Base-by-base conservation (phyloP, 2,797 vertebrate species). In the Ctenochaetus hawaiiensis region DNA sequence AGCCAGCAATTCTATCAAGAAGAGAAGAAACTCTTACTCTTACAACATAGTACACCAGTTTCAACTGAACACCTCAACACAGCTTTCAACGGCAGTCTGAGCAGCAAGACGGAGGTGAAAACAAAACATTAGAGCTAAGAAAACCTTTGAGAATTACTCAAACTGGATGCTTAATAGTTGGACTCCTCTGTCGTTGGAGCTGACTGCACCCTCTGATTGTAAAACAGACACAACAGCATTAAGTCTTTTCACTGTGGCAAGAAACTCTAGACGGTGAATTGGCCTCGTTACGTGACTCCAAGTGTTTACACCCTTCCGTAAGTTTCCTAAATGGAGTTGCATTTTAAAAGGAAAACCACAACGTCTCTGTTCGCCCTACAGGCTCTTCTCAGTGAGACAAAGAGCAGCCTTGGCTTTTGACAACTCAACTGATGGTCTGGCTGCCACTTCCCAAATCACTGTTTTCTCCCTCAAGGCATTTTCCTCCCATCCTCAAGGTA, bases 341-440 rank as follows among this genome's bases (percentile, higher is more conserved):
- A 65, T 87, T 91, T 89, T 83, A 88, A 89, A 88, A 81, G 81
- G 86, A 86, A 89, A 91, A 91, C 90, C 91, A 77, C 93, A 93
- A 79, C 82, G 72, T 89, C 90, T 86, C 83, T 78, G 78, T 83
- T 84, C 76, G 88, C 80, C 88, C 83, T 85, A n/a, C n/a, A 57
- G 93, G 84, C 76, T 75, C 83, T 87, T 91, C 87, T 88, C 89
- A 53, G 51, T 51, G 82, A 82, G 83, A 90, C 85, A 77, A 85
- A 85, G 76, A 80, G 70, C 87, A 88, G 87, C 75, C 80, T 81
- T 69, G 72, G 81, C 63, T 76, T 86, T 76, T 88, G 86, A 91
- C 90, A 78, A 81, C 81, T 80, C 77, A 22, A 63, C 71, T 75
- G 45, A 91, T 75, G 82, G 68, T 77, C 87, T 74, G 78, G 73